Conservation (phyloP, 1,140 invertebrate genomes). For the Cheumatopsyche charites region DNA sequence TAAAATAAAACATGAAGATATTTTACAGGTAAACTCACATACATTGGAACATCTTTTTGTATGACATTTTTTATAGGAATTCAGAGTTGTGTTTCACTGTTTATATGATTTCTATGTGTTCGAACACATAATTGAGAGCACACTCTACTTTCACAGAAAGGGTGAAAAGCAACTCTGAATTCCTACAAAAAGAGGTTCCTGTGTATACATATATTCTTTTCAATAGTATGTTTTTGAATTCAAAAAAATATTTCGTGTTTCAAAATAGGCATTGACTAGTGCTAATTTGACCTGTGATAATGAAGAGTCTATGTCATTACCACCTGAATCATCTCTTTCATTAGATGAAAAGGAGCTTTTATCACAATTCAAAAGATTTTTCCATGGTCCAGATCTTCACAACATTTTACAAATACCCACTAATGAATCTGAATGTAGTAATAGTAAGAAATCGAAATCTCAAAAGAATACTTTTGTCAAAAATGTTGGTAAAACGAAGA, state of each 20-base stretch:
- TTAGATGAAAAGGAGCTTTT: slow-evolving; percentile 1
- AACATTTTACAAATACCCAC: slow-evolving; percentile 2
- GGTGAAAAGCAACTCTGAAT: too few relatives aligned
- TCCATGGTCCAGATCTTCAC: not conserved
- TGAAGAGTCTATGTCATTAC: not conserved
- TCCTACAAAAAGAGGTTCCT: too few relatives aligned
- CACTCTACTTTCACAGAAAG: too few relatives aligned
- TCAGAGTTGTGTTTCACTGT: too few relatives aligned
- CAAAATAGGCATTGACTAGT: too few relatives aligned
- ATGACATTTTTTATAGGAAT: too few relatives aligned
- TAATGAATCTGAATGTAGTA: not conserved
- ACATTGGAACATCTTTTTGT: not conserved
- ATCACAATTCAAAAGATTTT: slow-evolving; percentile 7
- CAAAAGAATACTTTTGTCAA: not conserved
- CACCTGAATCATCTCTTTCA: not conserved
- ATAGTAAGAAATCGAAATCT: not conserved
- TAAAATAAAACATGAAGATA: slow-evolving; percentile 25
- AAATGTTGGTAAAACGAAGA: too few relatives aligned
- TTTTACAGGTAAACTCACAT: slow-evolving; percentile 11
- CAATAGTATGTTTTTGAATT: too few relatives aligned
- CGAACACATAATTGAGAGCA: not conserved
- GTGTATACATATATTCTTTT: too few relatives aligned
- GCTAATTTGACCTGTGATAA: too few relatives aligned
- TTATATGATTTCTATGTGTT: not conserved
- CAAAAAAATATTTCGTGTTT: too few relatives aligned